Base-by-base conservation (phyloP, 2,888 invertebrate genomes). In the Heteropelma amictum region DNA sequence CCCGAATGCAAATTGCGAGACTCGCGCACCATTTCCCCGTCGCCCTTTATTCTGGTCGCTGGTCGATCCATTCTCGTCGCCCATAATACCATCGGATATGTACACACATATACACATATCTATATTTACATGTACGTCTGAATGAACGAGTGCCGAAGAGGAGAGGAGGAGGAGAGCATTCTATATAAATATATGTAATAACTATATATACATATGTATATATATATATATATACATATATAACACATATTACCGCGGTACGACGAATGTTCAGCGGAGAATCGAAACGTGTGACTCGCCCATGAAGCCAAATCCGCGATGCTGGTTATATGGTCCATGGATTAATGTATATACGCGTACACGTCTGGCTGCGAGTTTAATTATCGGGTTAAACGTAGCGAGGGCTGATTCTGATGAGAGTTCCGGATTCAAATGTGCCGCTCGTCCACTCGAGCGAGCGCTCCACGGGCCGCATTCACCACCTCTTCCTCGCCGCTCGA, bases 301-400 rank as follows among this genome's bases (percentile, higher is more conserved):
- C 45, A 28, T 51, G 67, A 71, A 76, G 33, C 47, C 56, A 64
- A 51, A 70, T 40, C 63, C 58, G 64, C 58, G 60, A 65, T 49
- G 61, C 49, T 42, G 78, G 70, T 68, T 73, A 74, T 60, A 70
- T 69, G 53, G 45, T 47, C 51, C 67, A 40, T 58, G 33, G 56
- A 40, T 17, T 12, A 26, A 56, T 47, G 35, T 56, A 47, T 23
- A 35, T 35, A 23, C 1, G 33, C 30, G 53, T 49, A 65, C 10
- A 23, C 5, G n/a, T 45, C 45, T 61, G 80, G 79, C 82, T 80
- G 78, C 81, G 21, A 45, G 45, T 87, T 87, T 87, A 87, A 87
- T 87, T 87, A 87, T 87, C 86, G 87, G 87, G 87, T 87, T 88
- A 87, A 88, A 88, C 87, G 87, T 88, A 88, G 86, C 87, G 87